Base-by-base conservation (phyloP, 1,140 invertebrate genomes). In the Procambarus clarkii region DNA sequence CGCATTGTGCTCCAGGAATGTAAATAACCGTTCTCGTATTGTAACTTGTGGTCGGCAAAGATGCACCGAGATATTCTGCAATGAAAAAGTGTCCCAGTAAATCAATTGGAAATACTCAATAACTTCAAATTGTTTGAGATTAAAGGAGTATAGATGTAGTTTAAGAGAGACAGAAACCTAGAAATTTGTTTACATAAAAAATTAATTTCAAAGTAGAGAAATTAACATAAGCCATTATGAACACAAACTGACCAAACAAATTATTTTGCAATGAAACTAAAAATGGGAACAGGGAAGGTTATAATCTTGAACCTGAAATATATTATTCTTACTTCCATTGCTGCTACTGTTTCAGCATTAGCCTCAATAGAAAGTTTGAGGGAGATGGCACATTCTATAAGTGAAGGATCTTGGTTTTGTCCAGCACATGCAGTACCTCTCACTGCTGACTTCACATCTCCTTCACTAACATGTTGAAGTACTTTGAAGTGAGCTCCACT, bases 401-500 rank as follows among this genome's bases (percentile, higher is more conserved):
- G 50, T 5, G 90, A 91, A 46, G 90, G 90, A 58, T 91, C 84
- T 48, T 91, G 94, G 7, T 95, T 92, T 86, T 95, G 93, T 94
- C 95, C 95, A 94, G 95, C 95, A 93, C 95, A 84, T 92, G 95
- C 93, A 94, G 18, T 34, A 21, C 44, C 18, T 54, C 8, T 18
- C n/a, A 15, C 58, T 58, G 21, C 81, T 46, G 76, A 46, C 11
- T n/a, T 46, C 60, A 18, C 48, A 54, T 50, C 24, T 24, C 58
- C 80, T 45, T 91, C 92, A 46, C 48, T 69, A 5, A 94, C 94
- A 92, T 95, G 95, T 54, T 94, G 93, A 13, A 95, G 92, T 86
- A 95, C 94, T 90, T 95, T 95, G 11, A 94, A 94, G n/a, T 92
- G 93, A 11, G 93, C 91, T 13, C 93, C 86, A 34, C 89, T 92